Base-by-base conservation (phyloP, 92 coral and sea anemone species). In the Heteractis magnifica region DNA sequence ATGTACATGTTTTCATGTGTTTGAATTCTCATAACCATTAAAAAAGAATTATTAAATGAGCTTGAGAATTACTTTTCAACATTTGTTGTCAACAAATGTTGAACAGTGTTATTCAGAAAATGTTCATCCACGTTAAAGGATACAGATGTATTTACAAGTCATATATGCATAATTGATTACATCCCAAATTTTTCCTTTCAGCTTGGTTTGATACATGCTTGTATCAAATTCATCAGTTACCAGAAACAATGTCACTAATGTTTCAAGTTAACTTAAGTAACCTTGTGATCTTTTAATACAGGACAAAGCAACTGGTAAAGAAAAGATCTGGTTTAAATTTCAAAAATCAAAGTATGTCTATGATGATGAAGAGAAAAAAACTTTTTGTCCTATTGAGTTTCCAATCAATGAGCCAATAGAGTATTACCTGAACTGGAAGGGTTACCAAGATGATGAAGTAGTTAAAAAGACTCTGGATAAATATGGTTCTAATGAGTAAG, bases 281-380 rank as follows among this genome's bases (percentile, higher is more conserved):
- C 13, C 73, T 62, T 81, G 11, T 51, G 55, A 15, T 20, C 55
- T 53, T 59, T 59, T 13, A 41, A 83, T 73, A 34, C 75, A 97
- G 99, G 94, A 91, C 81, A 86, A 91, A 71, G 95, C 88, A 76
- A 92, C 98, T 41, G 91, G 90, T 50, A 88, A 89, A 75, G 94
- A 94, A 15, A 82, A 89, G 10, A 90, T 91, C 62, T 97, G 98
- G 97, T 94, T 97, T 82, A 97, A 90, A 64, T 94, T 97, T 76
- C 99, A 97, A 88, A 97, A 97, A 87, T 89, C 95, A 10, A 97
- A 97, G 72, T 97, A 97, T 93, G 90, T 97, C 72, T 97, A 94
- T 89, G 99, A 97, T 73, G 82, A 89, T 72, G 99, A 97, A 82
- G 99, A 97, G 75, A 97, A 92, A 92, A 97, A 97, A 76, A 89